Evolutionary conservation across 2,797 vertebrate species (phyloP), one percentile per base, ranked within the genome.

Genomic region (Nyctalus aviator): DNA sequence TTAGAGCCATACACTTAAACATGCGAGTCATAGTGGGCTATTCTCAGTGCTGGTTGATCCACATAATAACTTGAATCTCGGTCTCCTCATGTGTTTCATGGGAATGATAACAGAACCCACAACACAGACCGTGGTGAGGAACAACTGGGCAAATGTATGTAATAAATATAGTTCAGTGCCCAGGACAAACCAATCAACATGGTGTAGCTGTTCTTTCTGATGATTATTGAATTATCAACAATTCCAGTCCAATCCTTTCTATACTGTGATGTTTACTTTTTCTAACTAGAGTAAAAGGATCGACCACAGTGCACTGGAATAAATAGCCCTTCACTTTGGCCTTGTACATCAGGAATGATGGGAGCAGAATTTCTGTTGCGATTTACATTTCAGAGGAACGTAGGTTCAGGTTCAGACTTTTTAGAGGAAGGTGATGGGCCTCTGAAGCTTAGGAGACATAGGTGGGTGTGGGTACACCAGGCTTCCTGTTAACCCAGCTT

Each of bases 321-420:
- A 84, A 72, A 46, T 35, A 82, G 6, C 48, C n/a, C 15, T 78
- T 76, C 30, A 17, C n/a, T 81, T 76, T 75, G 25, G 66, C 55
- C 55, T 84, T 59, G 48, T n/a, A 48, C 32, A 62, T 15, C 21
- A 86, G 30, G 25, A 81, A 77, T 17, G 64, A 86, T n/a, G 37
- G 44, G 94, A 95, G 71, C 30, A 76, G 37, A 73, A 92, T 59
- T 95, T 95, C 44, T 20, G 73, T 8, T 21, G 15, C 21, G 62
- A 91, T 77, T 94, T 53, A 68, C 25, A 78, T 82, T 92, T 94
- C 55, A 92, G 77, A 92, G 53, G 68, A 84, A 62, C 66, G 6
- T 14, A 92, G 41, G 37, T 76, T 92, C 81, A 77, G 66, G 75
- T 35, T 84, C 35, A 84, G 48, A 76, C 77, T 32, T 91, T 93